Conservation (phyloP, 2,888 invertebrate species). For the Megaustenia siamemsis region DNA sequence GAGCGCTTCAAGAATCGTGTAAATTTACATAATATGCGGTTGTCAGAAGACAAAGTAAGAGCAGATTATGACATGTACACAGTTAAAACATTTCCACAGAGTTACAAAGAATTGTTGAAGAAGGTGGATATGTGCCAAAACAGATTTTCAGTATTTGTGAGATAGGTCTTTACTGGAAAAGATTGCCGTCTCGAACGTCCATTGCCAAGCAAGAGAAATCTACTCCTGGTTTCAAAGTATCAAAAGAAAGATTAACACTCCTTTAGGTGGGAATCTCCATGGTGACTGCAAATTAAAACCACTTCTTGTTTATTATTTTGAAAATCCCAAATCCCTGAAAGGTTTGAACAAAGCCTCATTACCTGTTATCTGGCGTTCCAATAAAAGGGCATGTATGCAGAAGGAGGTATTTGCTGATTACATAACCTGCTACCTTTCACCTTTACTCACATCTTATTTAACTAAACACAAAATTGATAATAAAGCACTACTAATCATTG, state of each 20-base stretch:
- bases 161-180: conserved; percentile 55
- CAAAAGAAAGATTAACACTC: conserved; percentile 46
- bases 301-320: conserved; percentile 42
- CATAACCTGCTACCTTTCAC: conserved; percentile 30
- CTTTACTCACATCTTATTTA: conserved; percentile 32
- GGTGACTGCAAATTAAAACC: conserved; percentile 50
- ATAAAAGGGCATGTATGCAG: conserved; percentile 48
- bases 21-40: conserved; percentile 5
- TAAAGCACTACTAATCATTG: conserved; percentile 50
- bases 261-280: conserved; percentile 45
- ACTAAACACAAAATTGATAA: conserved; percentile 28
- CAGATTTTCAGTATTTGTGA: conserved; percentile 53
- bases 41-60: conserved; percentile 24
- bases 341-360: conserved; percentile 35
- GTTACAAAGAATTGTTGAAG: conserved; percentile 36
- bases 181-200: conserved; percentile 39
- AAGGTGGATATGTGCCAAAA: conserved; percentile 46
- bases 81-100: conserved; percentile 30
- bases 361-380: conserved; percentile 46
- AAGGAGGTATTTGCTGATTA: conserved; percentile 40
- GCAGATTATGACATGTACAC: conserved; percentile 10
- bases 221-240: conserved; percentile 33
- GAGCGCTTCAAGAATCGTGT: conserved; percentile 44
- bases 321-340: conserved; percentile 32
- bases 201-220: conserved; percentile 14